Percentiles rank a stretch among this genome's conserved stretches.
phyloP scores from a whole-genome alignment of 2,888 invertebrate genomes.

The Chorisops tibialis region DNA sequence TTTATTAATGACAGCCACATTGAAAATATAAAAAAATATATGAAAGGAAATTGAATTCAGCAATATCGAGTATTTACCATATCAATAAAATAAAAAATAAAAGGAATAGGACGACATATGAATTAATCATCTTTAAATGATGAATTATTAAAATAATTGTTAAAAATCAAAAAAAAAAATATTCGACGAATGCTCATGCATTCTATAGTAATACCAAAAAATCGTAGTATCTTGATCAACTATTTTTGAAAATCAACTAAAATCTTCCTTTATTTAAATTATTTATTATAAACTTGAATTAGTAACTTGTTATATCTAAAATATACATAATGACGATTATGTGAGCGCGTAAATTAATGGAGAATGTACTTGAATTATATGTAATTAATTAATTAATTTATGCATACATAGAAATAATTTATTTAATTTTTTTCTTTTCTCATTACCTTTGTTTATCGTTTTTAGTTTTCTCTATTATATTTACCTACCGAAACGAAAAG shows the following conservation, averaged over 20 bases:
- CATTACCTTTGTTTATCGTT: too few relatives aligned
- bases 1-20: too few relatives aligned
- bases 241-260: not conserved
- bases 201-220: too few relatives aligned
- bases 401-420: not conserved
- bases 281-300: not conserved
- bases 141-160: too few relatives aligned
- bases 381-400: not conserved
- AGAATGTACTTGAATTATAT: constrained; percentile 2
- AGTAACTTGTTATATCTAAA: not conserved
- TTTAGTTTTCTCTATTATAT: too few relatives aligned
- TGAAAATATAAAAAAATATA: not conserved
- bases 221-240: not conserved
- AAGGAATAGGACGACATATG: constrained; percentile 1
- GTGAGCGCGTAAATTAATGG: constrained; percentile 1
- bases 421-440: not conserved
- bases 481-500: too few relatives aligned
- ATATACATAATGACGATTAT: not conserved
- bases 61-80: constrained; percentile 21
- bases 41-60: constrained; percentile 2
- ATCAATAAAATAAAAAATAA: constrained; percentile 9
- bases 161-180: too few relatives aligned
- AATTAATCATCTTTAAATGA: too few relatives aligned
- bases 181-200: too few relatives aligned
- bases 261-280: not conserved